Evolutionary conservation across 2,888 invertebrate species (phyloP), one percentile per base, ranked within the genome.

Genomic region (Lycocerus yunnanus): DNA sequence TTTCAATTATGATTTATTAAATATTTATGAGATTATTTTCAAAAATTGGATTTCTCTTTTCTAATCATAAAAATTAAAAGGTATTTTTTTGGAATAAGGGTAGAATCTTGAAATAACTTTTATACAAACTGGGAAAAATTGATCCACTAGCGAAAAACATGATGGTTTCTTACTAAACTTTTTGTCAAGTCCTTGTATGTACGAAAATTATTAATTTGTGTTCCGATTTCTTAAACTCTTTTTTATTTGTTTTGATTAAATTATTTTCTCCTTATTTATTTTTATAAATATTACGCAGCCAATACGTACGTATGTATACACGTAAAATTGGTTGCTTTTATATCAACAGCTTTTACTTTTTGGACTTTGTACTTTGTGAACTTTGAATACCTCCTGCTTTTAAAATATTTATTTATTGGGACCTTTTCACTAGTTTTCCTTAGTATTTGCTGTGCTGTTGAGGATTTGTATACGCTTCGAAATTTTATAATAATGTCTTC

Each of bases 401-500:
- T 43, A 43, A 43, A 43, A 43, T n/a, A n/a, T n/a, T 43, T 6
- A n/a, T n/a, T 43, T n/a, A n/a, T 43, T n/a, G 43, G n/a, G 43
- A 43, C 43, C 6, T 2, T n/a, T 43, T n/a, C n/a, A n/a, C 43
- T n/a, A 43, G 43, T 43, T 43, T 43, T 43, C n/a, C n/a, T n/a
- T n/a, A 43, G 43, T 43, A 43, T 43, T 43, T n/a, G 5, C 43
- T 43, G 43, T 43, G 43, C n/a, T 13, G 4, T n/a, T 0, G 5
- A 43, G n/a, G 43, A 43, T n/a, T 13, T 43, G 5, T n/a, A 43
- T 43, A n/a, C n/a, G n/a, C n/a, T 61, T 15, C 21, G 59, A 61
- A 67, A 81, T 79, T 74, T 78, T 66, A 72, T 61, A 76, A 84
- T 80, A 73, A 89, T 89, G 89, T 87, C 89, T 70, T 86, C 83